These are phyloP conservation scores for Calcarius lapponicus DNA, from an alignment of 2,797 vertebrate species.

Conservation along the genomic window DNA sequence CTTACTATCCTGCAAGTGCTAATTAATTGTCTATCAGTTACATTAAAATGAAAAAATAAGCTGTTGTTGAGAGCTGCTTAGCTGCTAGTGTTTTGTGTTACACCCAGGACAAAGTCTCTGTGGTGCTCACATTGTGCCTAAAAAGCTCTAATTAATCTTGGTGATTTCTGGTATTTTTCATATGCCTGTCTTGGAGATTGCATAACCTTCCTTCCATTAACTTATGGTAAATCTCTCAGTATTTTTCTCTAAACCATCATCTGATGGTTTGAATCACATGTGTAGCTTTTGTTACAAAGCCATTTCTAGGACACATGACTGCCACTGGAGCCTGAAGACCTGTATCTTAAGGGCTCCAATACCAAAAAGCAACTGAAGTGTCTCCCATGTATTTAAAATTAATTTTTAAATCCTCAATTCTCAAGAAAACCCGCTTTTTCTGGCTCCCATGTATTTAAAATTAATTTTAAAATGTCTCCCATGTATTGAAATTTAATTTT, in stretches of 20 bases:
- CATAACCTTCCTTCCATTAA: neutral
- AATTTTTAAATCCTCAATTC: neutral
- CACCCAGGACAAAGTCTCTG: neutral
- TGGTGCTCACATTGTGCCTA: neutral
- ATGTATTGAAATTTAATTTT: neutral
- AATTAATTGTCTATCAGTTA: neutral
- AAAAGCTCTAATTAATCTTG: neutral
- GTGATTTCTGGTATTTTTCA: neutral
- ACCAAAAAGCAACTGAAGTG: neutral
- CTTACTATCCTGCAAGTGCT: neutral
- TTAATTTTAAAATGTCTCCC: neutral
- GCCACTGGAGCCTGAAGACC: neutral
- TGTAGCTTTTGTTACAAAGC: neutral
- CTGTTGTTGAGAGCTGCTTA: neutral
- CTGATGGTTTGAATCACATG: neutral
- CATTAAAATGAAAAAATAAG: neutral
- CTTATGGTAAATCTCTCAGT: neutral
- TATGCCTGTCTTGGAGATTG: neutral
- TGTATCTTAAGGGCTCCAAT: neutral
- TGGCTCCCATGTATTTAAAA: neutral
- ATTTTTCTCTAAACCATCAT: neutral
- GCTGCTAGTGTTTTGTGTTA: neutral
- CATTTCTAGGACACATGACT: neutral
- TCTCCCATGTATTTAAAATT: neutral
- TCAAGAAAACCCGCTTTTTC: no score